Percentiles rank a stretch among this genome's conserved stretches.
Conservation (phyloP, 2,797 vertebrate genomes). For the Octomys mimax region DNA sequence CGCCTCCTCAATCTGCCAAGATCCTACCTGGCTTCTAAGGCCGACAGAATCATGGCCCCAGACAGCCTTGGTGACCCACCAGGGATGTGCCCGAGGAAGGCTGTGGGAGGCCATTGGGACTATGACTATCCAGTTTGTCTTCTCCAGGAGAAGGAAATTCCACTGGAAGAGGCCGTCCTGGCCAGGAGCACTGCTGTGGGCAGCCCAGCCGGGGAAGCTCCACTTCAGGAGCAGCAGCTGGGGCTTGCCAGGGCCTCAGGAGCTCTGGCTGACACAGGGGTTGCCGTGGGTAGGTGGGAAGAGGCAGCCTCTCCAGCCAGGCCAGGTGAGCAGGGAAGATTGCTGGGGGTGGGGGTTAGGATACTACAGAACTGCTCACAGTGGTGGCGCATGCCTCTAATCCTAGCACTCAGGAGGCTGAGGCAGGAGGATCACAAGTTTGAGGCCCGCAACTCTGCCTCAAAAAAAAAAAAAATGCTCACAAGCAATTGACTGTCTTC, state of each 20-base stretch:
- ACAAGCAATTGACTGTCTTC: rapidly evolving
- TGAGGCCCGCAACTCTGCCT: background rate
- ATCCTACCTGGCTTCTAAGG: background rate
- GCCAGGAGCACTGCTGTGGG: background rate
- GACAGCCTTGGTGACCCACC: background rate
- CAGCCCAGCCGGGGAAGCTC: too few relatives aligned
- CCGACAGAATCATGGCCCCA: background rate
- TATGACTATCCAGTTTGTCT: background rate
- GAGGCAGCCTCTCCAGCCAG: background rate
- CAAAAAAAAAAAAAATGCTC: background rate
- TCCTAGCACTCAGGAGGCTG: background rate
- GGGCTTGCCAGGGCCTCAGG: background rate
- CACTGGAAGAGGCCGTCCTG: background rate
- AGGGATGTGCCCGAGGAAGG: background rate
- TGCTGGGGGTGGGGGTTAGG: too few relatives aligned
- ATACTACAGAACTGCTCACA: rapidly evolving
- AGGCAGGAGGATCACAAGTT: background rate
- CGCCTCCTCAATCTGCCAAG: background rate
- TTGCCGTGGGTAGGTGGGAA: background rate
- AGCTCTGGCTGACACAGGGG: background rate
- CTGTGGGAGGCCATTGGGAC: background rate
- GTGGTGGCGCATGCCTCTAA: background rate
- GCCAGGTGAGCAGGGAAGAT: background rate
- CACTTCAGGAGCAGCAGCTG: background rate
- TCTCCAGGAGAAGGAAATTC: background rate